Evolutionary conservation across 2,797 vertebrate genomes (phyloP), one percentile per base, ranked within the genome.

Genomic region (Xiphorhynchus erythropygius): DNA sequence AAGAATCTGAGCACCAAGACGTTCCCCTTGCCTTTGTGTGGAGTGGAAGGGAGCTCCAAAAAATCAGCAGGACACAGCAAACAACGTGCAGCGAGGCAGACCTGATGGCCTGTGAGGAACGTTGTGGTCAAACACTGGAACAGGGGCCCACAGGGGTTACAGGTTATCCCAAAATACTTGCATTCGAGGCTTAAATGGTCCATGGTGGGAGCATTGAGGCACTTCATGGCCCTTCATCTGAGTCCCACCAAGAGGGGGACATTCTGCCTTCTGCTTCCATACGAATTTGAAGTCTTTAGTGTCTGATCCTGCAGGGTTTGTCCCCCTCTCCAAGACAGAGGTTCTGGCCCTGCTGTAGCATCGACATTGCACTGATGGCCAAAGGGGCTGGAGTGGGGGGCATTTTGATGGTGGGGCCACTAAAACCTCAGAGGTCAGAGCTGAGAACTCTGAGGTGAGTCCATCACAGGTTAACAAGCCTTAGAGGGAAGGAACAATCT

Each of bases 291-390:
- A 30, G 13, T 41, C 14, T 71, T 55, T 6, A 14, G 11, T 6
- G 8, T 35, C 64, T 77, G 47, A 7, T 37, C 63, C 49, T 55
- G 11, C 25, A 67, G 57, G 21, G 32, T 32, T 77, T 52, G 14
- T 47, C 23, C 83, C 27, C 32, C 16, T 49, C 65, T 55, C 8
- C 9, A 39, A 22, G n/a, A 11, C 17, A 46, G 30, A 69, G 17
- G 8, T 70, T 50, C 67, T 81, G 78, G 16, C 27, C 47, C 63
- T 59, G 28, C 24, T 8, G 7, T 13, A 52, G 6, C 30, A 33
- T 53, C 13, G 4, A 3, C 0, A 0, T 70, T 22, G 8, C 7
- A 25, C 6, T 44, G 24, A 1, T 19, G n/a, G 47, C 17, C 42
- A 33, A 18, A 17, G 27, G 9, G 28, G 28, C 50, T 18, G 50